A percentile compares a stretch with the other conserved stretches of the same genome.
Conservation (phyloP, 2,113 vertebrate species). For the Anolis sagrei region DNA sequence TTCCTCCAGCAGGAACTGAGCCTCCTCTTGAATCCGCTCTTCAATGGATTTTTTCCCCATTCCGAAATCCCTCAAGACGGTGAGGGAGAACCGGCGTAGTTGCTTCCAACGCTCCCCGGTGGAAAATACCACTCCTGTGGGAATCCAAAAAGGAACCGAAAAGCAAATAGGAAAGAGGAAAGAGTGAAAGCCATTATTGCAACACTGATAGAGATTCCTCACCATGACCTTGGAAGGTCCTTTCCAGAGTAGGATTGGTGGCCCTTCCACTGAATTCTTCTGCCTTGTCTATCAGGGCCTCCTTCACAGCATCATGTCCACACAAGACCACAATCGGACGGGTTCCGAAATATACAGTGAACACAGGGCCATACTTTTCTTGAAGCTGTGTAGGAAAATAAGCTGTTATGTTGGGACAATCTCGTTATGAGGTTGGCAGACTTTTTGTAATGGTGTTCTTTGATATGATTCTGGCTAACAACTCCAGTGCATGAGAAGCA, state of each 20-base stretch:
- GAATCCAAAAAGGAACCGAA: rapidly evolving
- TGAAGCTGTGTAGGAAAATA: slow-evolving; percentile 29
- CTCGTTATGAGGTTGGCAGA: no score
- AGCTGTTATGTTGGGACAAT: no score
- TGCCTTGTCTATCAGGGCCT: slow-evolving; percentile 48
- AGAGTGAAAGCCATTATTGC: no score
- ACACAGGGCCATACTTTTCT: slow-evolving; percentile 53
- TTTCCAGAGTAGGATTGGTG: slow-evolving; percentile 25
- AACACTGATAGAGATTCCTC: neutral
- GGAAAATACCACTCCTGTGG: slow-evolving; percentile 53
- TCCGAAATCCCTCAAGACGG: slow-evolving; percentile 74
- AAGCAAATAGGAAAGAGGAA: no score
- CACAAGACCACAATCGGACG: slow-evolving; percentile 46
- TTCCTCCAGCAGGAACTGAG: slow-evolving; percentile 13
- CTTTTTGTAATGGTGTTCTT: no score
- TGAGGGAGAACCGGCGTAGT: slow-evolving; percentile 72
- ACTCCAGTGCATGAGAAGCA: no score
- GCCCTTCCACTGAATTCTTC: slow-evolving; percentile 49
- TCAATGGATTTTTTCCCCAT: slow-evolving; percentile 75
- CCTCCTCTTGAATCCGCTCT: slow-evolving; percentile 72
- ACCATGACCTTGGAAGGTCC: slow-evolving; percentile 30
- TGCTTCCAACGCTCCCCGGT: slow-evolving; percentile 71
- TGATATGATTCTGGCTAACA: no score
- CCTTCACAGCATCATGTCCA: slow-evolving; percentile 44
- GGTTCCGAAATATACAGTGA: slow-evolving; percentile 45